Conservation (phyloP, 1,140 invertebrate species). For the Andricus grossulariae region DNA sequence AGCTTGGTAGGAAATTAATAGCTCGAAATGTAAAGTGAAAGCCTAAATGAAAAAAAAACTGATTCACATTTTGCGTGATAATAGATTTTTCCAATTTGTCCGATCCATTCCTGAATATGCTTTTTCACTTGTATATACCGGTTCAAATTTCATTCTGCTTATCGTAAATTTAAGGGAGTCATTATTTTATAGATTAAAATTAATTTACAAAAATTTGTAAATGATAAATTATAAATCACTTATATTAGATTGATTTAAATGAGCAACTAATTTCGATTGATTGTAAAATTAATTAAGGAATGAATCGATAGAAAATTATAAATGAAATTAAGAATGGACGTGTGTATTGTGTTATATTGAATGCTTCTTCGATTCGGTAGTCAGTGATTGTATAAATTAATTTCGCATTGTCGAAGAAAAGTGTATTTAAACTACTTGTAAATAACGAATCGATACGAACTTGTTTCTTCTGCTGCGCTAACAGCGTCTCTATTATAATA, state of each 20-base stretch:
- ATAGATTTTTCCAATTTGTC: not conserved
- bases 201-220: too few relatives aligned
- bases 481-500: constrained; percentile 27
- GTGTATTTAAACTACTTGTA: constrained; percentile 33
- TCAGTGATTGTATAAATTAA: constrained; percentile 32
- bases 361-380: not conserved
- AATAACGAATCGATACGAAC: constrained; percentile 26
- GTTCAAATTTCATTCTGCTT: not conserved
- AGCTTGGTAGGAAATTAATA: constrained; percentile 7
- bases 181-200: constrained; percentile 3
- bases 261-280: not conserved
- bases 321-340: constrained; percentile 29
- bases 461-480: constrained; percentile 27
- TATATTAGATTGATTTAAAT: too few relatives aligned
- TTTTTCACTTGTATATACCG: not conserved
- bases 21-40: not conserved
- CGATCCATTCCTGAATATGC: not conserved
- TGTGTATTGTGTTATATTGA: constrained; percentile 33
- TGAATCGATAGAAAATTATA: not conserved
- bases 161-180: not conserved
- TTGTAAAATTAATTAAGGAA: not conserved
- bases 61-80: not conserved
- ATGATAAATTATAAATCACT: too few relatives aligned
- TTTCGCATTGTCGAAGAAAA: constrained; percentile 19
- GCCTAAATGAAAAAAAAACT: constrained; percentile 8